phyloP scores from a whole-genome alignment of 2,888 invertebrate species.

The Epirrhoe tristata region DNA sequence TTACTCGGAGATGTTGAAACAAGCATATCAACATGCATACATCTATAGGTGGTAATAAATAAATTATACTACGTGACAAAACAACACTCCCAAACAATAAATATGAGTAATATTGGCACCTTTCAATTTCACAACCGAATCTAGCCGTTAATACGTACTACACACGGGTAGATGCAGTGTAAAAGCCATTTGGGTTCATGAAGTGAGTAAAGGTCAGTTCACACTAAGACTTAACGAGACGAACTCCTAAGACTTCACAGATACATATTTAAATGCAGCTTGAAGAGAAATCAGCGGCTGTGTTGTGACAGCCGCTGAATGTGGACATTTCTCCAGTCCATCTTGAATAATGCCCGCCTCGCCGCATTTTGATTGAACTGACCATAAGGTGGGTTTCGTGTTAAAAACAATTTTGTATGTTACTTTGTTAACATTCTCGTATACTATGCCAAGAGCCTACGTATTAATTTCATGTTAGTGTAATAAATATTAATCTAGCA shows the following conservation, averaged over 20 bases:
- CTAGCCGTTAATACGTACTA: slow-evolving; percentile 15
- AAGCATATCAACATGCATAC: slow-evolving; percentile 8
- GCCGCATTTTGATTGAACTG: no score
- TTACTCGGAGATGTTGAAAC: no score
- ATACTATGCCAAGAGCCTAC: slow-evolving; percentile 10
- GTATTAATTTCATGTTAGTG: slow-evolving; percentile 21
- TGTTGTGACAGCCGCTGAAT: no score
- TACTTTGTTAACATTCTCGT: slow-evolving; percentile 1
- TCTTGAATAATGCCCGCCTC: no score
- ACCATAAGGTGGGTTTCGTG: neutral
- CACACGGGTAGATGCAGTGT: slow-evolving; percentile 6
- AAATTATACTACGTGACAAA: slow-evolving; percentile 24
- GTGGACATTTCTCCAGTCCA: no score
- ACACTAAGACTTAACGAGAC: no score
- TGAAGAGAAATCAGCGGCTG: no score
- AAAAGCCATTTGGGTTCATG: neutral
- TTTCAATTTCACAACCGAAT: neutral
- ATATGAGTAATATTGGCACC: slow-evolving; percentile 33
- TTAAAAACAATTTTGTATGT: neutral
- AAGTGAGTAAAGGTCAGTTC: neutral
- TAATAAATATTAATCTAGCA: slow-evolving; percentile 29
- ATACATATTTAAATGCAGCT: no score
- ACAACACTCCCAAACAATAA: slow-evolving; percentile 29
- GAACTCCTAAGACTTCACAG: no score
- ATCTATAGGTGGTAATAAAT: slow-evolving; percentile 15